Conservation (phyloP, 2,888 invertebrate species). For the Strigamia crassipes region DNA sequence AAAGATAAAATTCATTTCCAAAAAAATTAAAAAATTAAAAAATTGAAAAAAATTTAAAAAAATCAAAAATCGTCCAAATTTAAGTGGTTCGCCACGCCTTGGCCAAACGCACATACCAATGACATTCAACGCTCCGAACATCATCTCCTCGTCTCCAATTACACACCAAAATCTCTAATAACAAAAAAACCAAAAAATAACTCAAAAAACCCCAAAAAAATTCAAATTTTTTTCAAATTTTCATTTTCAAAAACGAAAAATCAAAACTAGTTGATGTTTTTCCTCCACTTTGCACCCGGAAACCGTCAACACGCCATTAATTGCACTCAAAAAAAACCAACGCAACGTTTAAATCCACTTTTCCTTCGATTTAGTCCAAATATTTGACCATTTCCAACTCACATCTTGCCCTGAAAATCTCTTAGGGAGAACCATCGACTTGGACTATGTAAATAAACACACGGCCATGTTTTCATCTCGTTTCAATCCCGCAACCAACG, state of each 20-base stretch:
- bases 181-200: too few relatives aligned
- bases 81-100: constrained; percentile 10
- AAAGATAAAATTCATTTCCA: too few relatives aligned
- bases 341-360: not conserved
- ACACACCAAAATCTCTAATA: not conserved
- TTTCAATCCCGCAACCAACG: not conserved
- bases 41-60: too few relatives aligned
- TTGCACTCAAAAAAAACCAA: not conserved
- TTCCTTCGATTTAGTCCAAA: not conserved
- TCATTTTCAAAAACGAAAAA: too few relatives aligned
- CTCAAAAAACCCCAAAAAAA: not conserved
- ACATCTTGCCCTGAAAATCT: not conserved
- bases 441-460: constrained; percentile 19
- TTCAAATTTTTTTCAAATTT: too few relatives aligned
- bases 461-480: constrained; percentile 19
- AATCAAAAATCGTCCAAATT: not conserved
- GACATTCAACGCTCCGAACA: not conserved
- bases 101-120: not conserved
- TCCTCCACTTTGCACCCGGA: not conserved
- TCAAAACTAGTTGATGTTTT: not conserved
- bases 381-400: not conserved
- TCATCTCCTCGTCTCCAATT: not conserved
- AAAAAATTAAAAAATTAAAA: not conserved
- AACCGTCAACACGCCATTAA: not conserved
- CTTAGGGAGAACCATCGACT: not conserved